These are phyloP conservation scores for Paracyclopina nana DNA, from an alignment of 1,140 invertebrate species.

Conservation along the genomic window DNA sequence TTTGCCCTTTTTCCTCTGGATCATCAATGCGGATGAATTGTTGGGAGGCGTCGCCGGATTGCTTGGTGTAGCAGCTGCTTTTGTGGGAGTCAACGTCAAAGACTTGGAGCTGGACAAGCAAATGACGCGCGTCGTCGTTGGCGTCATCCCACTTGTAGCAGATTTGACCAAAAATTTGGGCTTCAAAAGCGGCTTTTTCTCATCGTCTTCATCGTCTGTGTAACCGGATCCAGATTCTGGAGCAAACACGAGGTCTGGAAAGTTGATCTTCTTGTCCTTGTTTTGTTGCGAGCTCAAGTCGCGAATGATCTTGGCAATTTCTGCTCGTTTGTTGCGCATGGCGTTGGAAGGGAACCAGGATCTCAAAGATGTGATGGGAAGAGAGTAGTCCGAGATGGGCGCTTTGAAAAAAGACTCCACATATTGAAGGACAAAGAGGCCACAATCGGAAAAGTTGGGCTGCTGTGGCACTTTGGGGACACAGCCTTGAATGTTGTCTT, in stretches of 20 bases:
- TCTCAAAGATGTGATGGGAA: slow-evolving; percentile 12
- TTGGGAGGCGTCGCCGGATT: too few species aligned
- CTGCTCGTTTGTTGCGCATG: slow-evolving; percentile 19
- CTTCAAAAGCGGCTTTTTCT: too few species aligned
- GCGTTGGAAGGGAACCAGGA: slow-evolving; percentile 11
- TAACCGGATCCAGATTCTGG: neutral
- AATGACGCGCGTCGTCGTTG: too few species aligned
- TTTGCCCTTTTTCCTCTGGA: too few species aligned
- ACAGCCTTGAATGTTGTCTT: slow-evolving; percentile 57
- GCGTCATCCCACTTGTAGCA: too few species aligned
- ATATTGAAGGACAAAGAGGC: slow-evolving; percentile 83
- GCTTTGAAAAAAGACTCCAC: slow-evolving; percentile 75
- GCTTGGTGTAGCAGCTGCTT: too few species aligned
- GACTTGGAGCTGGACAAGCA: too few species aligned
- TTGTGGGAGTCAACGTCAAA: too few species aligned
- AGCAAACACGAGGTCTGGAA: slow-evolving; percentile 10
- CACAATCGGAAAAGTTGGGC: slow-evolving; percentile 90
- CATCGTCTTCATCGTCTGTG: slow-evolving; percentile 9
- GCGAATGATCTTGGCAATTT: slow-evolving; percentile 19
- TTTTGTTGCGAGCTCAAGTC: slow-evolving; percentile 13
- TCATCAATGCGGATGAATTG: too few species aligned
- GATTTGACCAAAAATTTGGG: too few species aligned
- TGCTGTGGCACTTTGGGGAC: slow-evolving; percentile 82
- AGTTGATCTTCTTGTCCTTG: slow-evolving; percentile 14
- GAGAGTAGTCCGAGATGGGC: slow-evolving; percentile 15